Conservation (phyloP, 2,888 invertebrate genomes). For the Schizaphis graminum region DNA sequence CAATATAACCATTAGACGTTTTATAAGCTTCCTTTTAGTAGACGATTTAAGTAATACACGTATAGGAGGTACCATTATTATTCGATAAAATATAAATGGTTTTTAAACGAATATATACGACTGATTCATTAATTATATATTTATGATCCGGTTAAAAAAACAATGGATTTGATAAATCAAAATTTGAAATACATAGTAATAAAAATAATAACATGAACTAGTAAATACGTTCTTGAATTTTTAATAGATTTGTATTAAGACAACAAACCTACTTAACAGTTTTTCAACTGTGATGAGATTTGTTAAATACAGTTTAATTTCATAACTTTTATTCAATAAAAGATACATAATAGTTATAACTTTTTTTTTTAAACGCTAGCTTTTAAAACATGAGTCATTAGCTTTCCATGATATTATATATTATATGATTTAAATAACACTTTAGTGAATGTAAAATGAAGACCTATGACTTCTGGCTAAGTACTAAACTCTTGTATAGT, state of each 20-base stretch:
- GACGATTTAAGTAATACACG: constrained; percentile 25
- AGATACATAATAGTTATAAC: neutral
- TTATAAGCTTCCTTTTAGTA: constrained; percentile 38
- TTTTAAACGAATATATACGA: constrained; percentile 37
- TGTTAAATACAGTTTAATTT: neutral
- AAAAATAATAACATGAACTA: neutral
- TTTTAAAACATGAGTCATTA: no score
- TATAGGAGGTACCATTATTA: constrained; percentile 3
- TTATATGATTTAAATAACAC: no score
- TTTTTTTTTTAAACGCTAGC: no score
- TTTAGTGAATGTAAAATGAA: no score
- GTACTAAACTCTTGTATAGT: no score
- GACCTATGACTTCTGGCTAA: no score
- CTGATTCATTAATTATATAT: constrained; percentile 34
- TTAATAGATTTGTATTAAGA: neutral
- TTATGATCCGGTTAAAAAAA: neutral
- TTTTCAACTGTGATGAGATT: neutral
- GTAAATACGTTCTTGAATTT: neutral
- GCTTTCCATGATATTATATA: no score
- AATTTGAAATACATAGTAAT: neutral
- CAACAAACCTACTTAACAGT: neutral
- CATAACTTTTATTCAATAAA: neutral
- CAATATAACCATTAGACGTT: constrained; percentile 34
- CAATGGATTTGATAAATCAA: neutral
- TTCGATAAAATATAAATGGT: constrained; percentile 48